phyloP scores from a whole-genome alignment of 2,797 vertebrate species.

The Austrolebias charrua region DNA sequence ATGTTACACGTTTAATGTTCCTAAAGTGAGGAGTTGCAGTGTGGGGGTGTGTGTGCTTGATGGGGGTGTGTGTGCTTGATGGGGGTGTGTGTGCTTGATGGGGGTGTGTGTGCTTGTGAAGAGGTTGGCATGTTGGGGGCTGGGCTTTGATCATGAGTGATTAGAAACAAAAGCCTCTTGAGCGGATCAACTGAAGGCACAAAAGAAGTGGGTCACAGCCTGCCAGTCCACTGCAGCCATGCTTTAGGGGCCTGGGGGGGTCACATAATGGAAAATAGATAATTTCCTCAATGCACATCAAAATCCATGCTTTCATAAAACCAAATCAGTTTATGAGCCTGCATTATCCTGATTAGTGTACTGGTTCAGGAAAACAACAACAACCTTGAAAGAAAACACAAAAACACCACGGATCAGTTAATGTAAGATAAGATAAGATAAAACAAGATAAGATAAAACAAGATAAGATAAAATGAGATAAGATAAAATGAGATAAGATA shows the following conservation, averaged over 20 bases:
- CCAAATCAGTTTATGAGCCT: conserved; percentile 21
- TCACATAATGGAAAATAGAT: conserved; percentile 21
- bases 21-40: no score
- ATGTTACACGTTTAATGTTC: not conserved
- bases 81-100: conserved; percentile 8
- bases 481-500: no score
- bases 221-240: conserved; percentile 32
- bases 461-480: no score
- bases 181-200: conserved; percentile 59
- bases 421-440: not conserved
- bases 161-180: conserved; percentile 68
- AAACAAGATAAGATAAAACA: no score
- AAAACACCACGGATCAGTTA: not conserved
- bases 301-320: conserved; percentile 42
- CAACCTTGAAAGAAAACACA: not conserved
- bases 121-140: conserved; percentile 25
- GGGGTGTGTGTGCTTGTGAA: conserved; percentile 15
- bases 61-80: conserved; percentile 8
- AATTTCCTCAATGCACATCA: conserved; percentile 45
- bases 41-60: not conserved
- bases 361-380: conserved; percentile 13
- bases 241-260: conserved; percentile 24
- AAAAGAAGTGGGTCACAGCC: conserved; percentile 74
- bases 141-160: conserved; percentile 45
- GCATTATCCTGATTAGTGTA: conserved; percentile 50